These are phyloP conservation scores for Neodon shergylaensis DNA, from an alignment of 2,113 vertebrate genomes.

Conservation along the genomic window DNA sequence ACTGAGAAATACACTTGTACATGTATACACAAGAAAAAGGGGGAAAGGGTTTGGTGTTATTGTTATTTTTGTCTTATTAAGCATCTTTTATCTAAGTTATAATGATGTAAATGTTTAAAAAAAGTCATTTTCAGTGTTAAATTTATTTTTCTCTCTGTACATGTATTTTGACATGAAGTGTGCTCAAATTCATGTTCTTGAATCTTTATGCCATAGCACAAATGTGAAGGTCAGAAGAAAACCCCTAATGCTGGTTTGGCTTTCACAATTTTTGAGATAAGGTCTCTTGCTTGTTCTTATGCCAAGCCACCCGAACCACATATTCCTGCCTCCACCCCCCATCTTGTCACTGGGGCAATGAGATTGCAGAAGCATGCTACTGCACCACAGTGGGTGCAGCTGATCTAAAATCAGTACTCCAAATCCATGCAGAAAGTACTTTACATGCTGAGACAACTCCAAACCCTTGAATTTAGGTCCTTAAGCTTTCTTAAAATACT, in stretches of 20 bases:
- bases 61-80: neutral
- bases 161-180: neutral
- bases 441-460: neutral
- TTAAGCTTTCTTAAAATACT: neutral
- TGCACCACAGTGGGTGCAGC: rapidly evolving
- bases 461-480: neutral
- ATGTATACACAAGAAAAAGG: neutral
- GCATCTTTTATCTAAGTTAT: neutral
- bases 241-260: neutral
- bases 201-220: neutral
- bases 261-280: neutral
- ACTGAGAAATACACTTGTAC: neutral
- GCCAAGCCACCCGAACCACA: rapidly evolving
- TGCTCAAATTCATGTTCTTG: neutral
- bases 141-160: too few relatives aligned
- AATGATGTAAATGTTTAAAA: neutral
- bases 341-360: neutral
- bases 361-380: neutral
- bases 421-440: too few relatives aligned
- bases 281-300: neutral
- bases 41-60: neutral
- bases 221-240: neutral
- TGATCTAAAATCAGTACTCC: neutral
- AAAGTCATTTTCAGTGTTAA: neutral
- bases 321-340: rapidly evolving